Conservation (phyloP, 1,140 invertebrate species). For the Caenorhabditis latens region DNA sequence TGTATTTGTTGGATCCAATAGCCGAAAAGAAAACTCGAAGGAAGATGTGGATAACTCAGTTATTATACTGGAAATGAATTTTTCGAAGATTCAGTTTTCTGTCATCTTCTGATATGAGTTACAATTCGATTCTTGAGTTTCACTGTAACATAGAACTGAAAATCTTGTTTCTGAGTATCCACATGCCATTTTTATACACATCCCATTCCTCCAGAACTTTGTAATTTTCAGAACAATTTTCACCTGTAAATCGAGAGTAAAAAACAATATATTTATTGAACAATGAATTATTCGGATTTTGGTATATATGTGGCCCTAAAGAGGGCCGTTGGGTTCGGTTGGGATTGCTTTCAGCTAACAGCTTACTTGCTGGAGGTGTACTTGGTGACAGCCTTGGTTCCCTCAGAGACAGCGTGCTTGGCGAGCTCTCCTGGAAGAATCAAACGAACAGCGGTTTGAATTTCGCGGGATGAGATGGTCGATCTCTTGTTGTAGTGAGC, state of each 20-base stretch:
- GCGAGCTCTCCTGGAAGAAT: constrained; percentile 76
- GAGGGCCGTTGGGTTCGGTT: constrained; percentile 35
- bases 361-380: constrained; percentile 66
- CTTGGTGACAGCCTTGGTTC: constrained; percentile 66
- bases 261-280: background rate
- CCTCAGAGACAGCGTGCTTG: constrained; percentile 66
- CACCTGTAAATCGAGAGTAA: no score
- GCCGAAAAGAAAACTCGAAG: no score
- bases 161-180: no score
- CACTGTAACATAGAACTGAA: no score
- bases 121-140: no score
- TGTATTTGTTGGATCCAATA: background rate
- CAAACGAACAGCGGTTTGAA: constrained; percentile 79
- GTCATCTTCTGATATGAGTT: no score
- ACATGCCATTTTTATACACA: no score
- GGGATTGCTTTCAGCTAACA: background rate
- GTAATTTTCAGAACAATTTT: no score
- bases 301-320: constrained; percentile 22
- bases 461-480: constrained; percentile 79
- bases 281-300: background rate
- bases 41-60: no score
- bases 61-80: no score
- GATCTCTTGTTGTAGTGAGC: constrained; percentile 84
- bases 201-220: no score
- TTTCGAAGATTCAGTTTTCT: no score